A percentile compares a stretch with the other conserved stretches of the same genome.
Evolutionary conservation across 2,113 vertebrate species (phyloP).

Genomic region (Tautogolabrus adspersus): DNA sequence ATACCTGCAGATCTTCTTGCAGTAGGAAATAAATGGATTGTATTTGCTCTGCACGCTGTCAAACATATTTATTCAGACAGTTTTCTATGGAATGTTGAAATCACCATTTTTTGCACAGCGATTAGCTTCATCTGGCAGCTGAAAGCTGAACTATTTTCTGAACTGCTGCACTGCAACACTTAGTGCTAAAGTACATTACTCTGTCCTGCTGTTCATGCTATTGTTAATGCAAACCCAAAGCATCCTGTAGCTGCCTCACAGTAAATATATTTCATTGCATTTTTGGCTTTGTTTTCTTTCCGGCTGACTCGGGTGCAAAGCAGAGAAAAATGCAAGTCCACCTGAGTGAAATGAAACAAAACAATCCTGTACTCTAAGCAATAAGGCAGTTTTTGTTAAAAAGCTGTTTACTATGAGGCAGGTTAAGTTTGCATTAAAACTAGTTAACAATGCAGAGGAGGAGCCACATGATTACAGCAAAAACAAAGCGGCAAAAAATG

Average conservation of each 20-base stretch:
- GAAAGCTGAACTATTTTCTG: not conserved
- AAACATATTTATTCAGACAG: conserved; percentile 17
- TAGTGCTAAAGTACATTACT: not conserved
- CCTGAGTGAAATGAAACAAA: conserved; percentile 8
- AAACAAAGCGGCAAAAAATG: not conserved
- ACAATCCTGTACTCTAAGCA: conserved; percentile 1
- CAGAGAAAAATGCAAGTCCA: conserved; percentile 1
- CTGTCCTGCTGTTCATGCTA: conserved; percentile 12
- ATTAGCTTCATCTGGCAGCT: conserved; percentile 23
- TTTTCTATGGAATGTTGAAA: conserved; percentile 53
- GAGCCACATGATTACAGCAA: not conserved
- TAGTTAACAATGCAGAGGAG: not conserved
- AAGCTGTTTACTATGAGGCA: conserved; percentile 14
- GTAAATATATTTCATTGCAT: conserved; percentile 1
- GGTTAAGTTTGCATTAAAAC: conserved; percentile 18
- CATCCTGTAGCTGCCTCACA: conserved; percentile 16
- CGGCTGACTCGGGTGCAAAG: not conserved
- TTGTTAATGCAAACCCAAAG: conserved; percentile 40
- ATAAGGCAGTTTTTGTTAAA: conserved; percentile 26
- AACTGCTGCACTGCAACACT: conserved; percentile 7
- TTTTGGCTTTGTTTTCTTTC: conserved; percentile 14
- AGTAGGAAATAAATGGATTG: not conserved
- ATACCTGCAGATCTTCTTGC: not conserved
- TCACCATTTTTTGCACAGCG: not conserved
- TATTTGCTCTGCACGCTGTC: not conserved